Base-by-base conservation (phyloP, 2,888 invertebrate genomes). In the Oligia latruncula region DNA sequence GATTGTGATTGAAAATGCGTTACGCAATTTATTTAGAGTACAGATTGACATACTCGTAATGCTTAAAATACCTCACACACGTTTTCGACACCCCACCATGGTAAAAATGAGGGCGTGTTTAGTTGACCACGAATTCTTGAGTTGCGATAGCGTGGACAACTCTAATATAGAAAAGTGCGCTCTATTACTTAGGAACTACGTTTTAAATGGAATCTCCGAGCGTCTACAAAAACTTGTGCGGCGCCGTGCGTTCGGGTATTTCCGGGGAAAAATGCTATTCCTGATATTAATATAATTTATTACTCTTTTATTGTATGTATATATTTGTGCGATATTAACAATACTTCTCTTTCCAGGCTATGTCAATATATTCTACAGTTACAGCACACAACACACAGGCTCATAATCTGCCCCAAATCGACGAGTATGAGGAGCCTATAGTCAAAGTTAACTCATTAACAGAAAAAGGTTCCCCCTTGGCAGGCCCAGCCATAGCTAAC, bases 331-430 rank as follows among this genome's bases (percentile, higher is more conserved):
- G 9, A 65, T 72, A 60, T 15, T 77, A 62, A 77, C 4, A 67
- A 6, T 46, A 73, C 71, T n/a, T 87, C 74, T 77, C 11, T 85
- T 96, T 95, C 40, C 94, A 97, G 97, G 97, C 97, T 3, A 97
- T 97, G 97, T 96, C 97, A 72, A 97, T 97, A 92, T 97, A 97
- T 92, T 97, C 97, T 43, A 97, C 97, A 78, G 97, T 97, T 35
- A 93, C 97, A 13, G 92, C 94, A 2, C 95, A 96, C 90, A 95
- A 95, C 74, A 76, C 89, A 15, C 93, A 94, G 82, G 29, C 80
- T 3, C 92, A 92, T 78, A 92, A 79, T 64, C 90, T 92, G 35
- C 82, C 93, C 0, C 94, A 94, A 77, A 78, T 90, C 43, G 82
- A 93, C 4, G 90, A 87, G 43, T 93, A 92, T 77, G 93, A 94